phyloP scores from a whole-genome alignment of 2,113 vertebrate species.

The Tragelaphus buxtoni region DNA sequence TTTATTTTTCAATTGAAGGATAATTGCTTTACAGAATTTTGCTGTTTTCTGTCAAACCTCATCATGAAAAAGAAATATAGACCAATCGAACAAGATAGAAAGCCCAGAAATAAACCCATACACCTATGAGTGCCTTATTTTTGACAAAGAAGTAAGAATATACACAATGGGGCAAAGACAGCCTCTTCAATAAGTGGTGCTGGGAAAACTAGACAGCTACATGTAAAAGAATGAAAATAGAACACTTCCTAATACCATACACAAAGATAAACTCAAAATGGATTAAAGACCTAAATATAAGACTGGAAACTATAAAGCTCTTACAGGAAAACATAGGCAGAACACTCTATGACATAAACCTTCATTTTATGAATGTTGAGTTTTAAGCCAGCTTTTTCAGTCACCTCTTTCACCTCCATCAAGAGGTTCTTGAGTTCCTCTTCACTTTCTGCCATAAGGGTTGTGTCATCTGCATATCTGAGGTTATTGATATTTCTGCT shows the following conservation, averaged over 20 bases:
- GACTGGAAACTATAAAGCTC: too few relatives aligned
- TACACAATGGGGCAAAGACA: not conserved
- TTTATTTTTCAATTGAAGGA: not conserved
- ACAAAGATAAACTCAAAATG: not conserved
- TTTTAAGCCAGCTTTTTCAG: too few relatives aligned
- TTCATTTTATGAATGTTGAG: too few relatives aligned
- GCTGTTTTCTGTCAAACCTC: not conserved
- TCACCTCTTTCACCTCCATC: too few relatives aligned
- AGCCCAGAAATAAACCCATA: not conserved
- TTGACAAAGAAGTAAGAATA: not conserved
- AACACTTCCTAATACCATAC: not conserved
- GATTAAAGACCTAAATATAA: too few relatives aligned
- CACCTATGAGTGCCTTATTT: not conserved
- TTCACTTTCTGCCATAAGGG: too few relatives aligned
- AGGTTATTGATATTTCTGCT: too few relatives aligned
- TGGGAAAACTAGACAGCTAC: not conserved
- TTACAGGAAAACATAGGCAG: too few relatives aligned
- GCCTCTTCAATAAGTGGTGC: not conserved
- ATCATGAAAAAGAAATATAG: not conserved
- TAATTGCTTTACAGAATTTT: not conserved
- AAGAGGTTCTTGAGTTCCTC: too few relatives aligned
- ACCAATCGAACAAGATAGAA: not conserved
- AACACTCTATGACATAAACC: too few relatives aligned
- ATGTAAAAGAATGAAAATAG: not conserved
- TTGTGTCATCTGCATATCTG: too few relatives aligned